Evolutionary conservation across 1,140 invertebrate genomes (phyloP).

Genomic region (Varroa destructor): DNA sequence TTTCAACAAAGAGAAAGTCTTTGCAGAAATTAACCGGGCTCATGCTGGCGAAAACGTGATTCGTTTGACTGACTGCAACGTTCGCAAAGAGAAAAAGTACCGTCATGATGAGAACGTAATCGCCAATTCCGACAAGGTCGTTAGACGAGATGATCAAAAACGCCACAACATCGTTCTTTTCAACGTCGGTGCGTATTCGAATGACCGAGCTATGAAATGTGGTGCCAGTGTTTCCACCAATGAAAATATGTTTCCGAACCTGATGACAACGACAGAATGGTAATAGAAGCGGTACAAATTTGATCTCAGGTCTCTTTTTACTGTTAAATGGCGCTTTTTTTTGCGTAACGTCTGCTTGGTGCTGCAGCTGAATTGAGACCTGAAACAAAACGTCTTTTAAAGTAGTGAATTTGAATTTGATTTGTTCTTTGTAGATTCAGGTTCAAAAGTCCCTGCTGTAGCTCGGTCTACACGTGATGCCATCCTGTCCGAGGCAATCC

Average conservation of each 20-base stretch:
- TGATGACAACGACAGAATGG: no score
- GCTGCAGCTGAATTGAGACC: no score
- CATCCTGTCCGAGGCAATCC: background rate
- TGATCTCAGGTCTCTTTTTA: no score
- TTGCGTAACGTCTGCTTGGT: no score
- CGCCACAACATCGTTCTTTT: background rate
- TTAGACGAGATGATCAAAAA: conserved; percentile 12
- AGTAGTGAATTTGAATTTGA: background rate
- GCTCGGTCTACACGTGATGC: conserved; percentile 3
- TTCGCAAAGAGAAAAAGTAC: conserved; percentile 25
- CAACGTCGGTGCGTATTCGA: conserved; percentile 3
- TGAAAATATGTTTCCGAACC: no score
- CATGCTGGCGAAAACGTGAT: background rate
- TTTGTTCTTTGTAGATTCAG: conserved; percentile 8
- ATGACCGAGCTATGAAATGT: no score
- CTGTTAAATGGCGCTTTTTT: no score
- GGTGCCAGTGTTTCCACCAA: no score
- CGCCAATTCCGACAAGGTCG: conserved; percentile 23
- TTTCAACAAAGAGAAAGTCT: conserved; percentile 26
- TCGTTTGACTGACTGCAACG: conserved; percentile 6
- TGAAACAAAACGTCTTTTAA: no score
- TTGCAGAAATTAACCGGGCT: conserved; percentile 12
- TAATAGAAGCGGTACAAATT: no score
- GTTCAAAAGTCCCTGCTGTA: conserved; percentile 16
- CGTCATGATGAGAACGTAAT: conserved; percentile 20